Conservation (phyloP, 2,888 invertebrate genomes). For the Byasa hedistus region DNA sequence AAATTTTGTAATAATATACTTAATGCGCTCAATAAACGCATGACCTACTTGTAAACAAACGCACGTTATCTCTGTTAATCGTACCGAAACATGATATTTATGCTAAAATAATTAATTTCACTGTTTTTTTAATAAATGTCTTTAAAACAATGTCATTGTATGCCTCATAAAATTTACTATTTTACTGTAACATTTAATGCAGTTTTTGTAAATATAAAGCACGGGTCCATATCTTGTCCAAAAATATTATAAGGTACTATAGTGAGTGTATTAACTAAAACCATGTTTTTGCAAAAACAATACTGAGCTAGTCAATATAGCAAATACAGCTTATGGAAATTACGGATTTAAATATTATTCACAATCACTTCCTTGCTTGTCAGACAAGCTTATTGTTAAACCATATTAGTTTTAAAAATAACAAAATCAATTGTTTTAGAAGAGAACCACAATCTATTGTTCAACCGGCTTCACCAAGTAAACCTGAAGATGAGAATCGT, state of each 20-base stretch:
- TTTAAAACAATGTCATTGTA: too few species aligned
- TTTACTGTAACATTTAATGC: too few species aligned
- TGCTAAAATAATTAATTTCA: not conserved
- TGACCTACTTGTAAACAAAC: conserved; percentile 29
- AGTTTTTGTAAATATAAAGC: too few species aligned
- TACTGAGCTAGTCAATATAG: too few species aligned
- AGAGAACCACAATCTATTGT: conserved; percentile 87
- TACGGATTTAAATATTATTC: too few species aligned
- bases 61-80: not conserved
- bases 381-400: not conserved
- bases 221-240: too few species aligned
- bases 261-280: too few species aligned
- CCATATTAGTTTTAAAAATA: not conserved
- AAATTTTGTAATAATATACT: conserved; percentile 51
- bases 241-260: too few species aligned
- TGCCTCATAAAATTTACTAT: too few species aligned
- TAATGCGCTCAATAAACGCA: not conserved
- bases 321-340: too few species aligned
- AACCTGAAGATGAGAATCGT: conserved; percentile 82
- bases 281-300: too few species aligned
- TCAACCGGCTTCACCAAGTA: conserved; percentile 74
- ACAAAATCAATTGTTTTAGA: conserved; percentile 62
- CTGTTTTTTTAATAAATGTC: too few species aligned
- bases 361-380: not conserved
- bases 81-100: not conserved